Conservation (phyloP, 1,140 invertebrate species). For the Meteorus sp. region DNA sequence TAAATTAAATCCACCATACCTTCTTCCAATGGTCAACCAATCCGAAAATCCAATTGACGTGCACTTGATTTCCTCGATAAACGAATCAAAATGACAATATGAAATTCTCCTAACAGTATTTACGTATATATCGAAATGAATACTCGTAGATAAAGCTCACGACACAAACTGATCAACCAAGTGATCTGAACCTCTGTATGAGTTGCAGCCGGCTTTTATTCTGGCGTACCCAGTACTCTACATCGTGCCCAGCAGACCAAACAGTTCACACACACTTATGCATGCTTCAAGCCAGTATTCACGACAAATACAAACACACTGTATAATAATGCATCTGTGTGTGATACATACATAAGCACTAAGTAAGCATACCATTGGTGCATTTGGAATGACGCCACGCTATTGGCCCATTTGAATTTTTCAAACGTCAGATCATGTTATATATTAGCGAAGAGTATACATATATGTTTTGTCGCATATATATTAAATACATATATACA, state of each 20-base stretch:
- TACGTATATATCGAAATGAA: too few relatives aligned
- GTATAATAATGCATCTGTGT: too few relatives aligned
- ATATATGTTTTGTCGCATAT: too few relatives aligned
- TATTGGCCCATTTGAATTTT: slow-evolving; percentile 36
- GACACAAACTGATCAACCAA: slow-evolving; percentile 29
- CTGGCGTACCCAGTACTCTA: slow-evolving; percentile 20
- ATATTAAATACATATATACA: too few relatives aligned
- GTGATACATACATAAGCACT: not conserved
- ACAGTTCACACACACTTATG: not conserved
- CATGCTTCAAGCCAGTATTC: not conserved
- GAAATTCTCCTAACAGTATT: too few relatives aligned
- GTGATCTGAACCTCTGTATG: slow-evolving; percentile 26
- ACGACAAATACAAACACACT: too few relatives aligned
- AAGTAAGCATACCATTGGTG: slow-evolving; percentile 12
- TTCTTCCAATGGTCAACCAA: too few relatives aligned
- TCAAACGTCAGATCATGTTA: not conserved
- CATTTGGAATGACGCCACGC: not conserved
- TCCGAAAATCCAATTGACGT: too few relatives aligned
- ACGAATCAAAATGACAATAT: too few relatives aligned
- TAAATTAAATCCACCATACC: too few relatives aligned
- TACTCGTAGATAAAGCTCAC: slow-evolving; percentile 23
- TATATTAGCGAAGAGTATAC: not conserved
- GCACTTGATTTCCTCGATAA: too few relatives aligned
- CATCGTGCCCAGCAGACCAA: not conserved
- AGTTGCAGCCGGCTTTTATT: slow-evolving; percentile 39